Base-by-base conservation (phyloP, 2,797 vertebrate genomes). In the Mormyrus hasselquistii region DNA sequence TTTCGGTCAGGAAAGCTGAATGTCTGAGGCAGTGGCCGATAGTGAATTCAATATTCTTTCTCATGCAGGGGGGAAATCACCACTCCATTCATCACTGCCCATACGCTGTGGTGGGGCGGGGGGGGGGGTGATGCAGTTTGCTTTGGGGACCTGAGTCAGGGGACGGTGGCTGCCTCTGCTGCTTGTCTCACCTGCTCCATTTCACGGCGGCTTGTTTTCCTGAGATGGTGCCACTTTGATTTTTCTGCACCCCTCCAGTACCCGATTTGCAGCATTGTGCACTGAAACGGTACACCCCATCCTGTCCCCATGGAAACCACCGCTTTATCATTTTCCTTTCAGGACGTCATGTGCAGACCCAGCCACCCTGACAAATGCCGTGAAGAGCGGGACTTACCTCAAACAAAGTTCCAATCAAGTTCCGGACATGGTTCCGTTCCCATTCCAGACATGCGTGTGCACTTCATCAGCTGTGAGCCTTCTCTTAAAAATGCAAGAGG, bases 31-130 rank as follows among this genome's bases (percentile, higher is more conserved):
- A 29, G 4, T 3, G n/a, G n/a, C 14, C 49, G 86, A 89, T 89
- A 89, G 89, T 41, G 79, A 65, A 88, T 38, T 89, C 73, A 87
- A 89, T 89, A 89, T 88, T 89, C 88, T 44, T 29, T 62, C 29
- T 87, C 53, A 88, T 9, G 86, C 52, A 59, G 19, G 73, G 38
- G 86, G 85, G 86, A 89, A 84, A 83, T 88, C 73, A 65, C 16
- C 14, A 14, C 73, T 83, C 29, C 86, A 89, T 89, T 89, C 73
- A 89, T 89, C 89, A 89, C 44, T 88, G 86, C 86, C 73, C 22
- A 3, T 79, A 53, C 4, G 3, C 12, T 19, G 73, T 19, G 65
- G 12, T 14, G 52, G 12, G 52, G 53, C 16, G 19, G 19, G 4
- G 57, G 19, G 4, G 57, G 34, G 73, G 16, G 65, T 14, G 16